Conservation (phyloP, 2,113 vertebrate species). For the Hyperoodon ampullatus region DNA sequence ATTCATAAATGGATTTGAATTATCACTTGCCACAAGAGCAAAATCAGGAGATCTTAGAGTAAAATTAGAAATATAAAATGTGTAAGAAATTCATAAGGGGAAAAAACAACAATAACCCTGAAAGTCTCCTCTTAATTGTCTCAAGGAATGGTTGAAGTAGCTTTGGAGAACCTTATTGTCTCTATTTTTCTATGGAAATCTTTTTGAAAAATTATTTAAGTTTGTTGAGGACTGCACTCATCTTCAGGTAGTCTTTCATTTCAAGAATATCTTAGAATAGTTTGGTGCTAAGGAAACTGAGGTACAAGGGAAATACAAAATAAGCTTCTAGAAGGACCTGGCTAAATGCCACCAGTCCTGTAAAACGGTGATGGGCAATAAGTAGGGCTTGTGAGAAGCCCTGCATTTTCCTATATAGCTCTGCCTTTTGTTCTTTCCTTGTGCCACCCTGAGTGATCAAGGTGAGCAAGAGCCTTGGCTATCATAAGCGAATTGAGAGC, state of each 20-base stretch:
- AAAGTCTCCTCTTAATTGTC: not conserved
- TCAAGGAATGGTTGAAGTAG: not conserved
- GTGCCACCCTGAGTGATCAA: not conserved
- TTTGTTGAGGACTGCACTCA: not conserved
- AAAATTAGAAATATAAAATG: conserved; percentile 33
- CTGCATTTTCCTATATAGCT: not conserved
- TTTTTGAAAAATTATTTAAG: not conserved
- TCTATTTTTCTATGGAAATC: not conserved
- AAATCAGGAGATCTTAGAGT: not conserved
- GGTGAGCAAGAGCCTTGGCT: not conserved
- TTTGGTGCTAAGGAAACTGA: not conserved
- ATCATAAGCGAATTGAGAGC: too few species aligned
- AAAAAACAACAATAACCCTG: not conserved
- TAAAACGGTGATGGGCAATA: not conserved
- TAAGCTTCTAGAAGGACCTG: not conserved
- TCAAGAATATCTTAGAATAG: not conserved
- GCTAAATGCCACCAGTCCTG: not conserved
- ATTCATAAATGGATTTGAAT: not conserved
- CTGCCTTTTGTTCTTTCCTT: not conserved
- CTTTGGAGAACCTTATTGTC: not conserved
- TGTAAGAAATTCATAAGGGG: not conserved
- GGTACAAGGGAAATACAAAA: not conserved
- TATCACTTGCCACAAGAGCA: not conserved
- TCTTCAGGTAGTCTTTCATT: not conserved
- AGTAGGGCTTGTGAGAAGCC: not conserved